Conservation (phyloP, 2,888 invertebrate species). For the Torymus auratus region DNA sequence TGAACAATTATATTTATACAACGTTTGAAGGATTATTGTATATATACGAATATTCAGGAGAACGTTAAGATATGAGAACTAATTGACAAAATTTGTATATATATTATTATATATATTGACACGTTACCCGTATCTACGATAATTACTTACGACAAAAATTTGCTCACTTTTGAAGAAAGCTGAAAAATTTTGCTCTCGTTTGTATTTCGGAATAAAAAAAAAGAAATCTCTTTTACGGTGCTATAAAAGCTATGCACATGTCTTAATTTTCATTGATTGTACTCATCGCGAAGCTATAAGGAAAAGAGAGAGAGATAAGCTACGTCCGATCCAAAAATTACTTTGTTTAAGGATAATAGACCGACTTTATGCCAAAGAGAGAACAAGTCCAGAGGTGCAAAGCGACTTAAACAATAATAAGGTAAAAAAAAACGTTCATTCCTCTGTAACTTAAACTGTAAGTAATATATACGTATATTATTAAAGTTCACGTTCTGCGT, state of each 20-base stretch:
- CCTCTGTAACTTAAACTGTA: constrained; percentile 53
- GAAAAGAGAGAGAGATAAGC: constrained; percentile 12
- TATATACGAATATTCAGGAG: constrained; percentile 6
- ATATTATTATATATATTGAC: constrained; percentile 9
- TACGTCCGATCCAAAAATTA: constrained; percentile 51
- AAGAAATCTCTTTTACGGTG: constrained; percentile 5
- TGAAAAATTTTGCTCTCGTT: too few relatives aligned
- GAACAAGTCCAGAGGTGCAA: constrained; percentile 34
- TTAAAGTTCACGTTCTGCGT: constrained; percentile 37
- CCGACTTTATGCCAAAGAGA: constrained; percentile 51
- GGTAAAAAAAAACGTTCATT: constrained; percentile 39
- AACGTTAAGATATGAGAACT: constrained; percentile 19
- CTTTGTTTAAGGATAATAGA: constrained; percentile 41
- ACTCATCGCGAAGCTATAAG: neutral
- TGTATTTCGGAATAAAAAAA: too few relatives aligned
- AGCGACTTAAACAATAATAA: constrained; percentile 19
- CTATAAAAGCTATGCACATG: neutral
- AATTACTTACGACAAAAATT: too few relatives aligned
- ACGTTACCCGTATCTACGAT: too few relatives aligned
- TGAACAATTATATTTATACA: constrained; percentile 46
- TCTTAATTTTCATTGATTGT: neutral
- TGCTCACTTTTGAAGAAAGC: too few relatives aligned
- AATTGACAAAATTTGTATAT: constrained; percentile 38
- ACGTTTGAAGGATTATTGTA: constrained; percentile 25
- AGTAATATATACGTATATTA: constrained; percentile 51